Evolutionary conservation across 2,113 vertebrate genomes (phyloP).

Genomic region (Chaetodon trifascialis): DNA sequence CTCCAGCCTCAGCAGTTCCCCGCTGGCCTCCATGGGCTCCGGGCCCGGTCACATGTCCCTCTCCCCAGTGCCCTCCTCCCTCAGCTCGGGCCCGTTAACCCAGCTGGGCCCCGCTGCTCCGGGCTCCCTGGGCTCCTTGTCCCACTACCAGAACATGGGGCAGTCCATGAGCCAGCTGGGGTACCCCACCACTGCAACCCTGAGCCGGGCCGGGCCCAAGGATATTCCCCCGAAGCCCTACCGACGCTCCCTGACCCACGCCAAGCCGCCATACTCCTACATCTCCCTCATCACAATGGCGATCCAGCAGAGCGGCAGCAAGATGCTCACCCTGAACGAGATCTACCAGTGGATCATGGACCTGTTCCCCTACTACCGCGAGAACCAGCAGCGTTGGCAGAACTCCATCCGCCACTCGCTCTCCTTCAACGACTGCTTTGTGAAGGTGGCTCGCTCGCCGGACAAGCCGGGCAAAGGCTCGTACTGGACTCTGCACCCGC

Average conservation of each 20-base stretch:
- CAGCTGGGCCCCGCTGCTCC: conserved; percentile 83
- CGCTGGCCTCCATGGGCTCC: conserved; percentile 80
- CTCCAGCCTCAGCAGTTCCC: conserved; percentile 80
- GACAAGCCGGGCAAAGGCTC: conserved; percentile 94
- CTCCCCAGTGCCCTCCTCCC: conserved; percentile 83
- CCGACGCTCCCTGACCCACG: conserved; percentile 90
- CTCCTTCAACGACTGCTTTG: conserved; percentile 95
- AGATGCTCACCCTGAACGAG: conserved; percentile 94
- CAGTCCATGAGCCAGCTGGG: conserved; percentile 87
- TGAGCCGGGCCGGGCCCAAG: conserved; percentile 85
- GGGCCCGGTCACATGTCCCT: conserved; percentile 85
- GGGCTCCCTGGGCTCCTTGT: conserved; percentile 78
- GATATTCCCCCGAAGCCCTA: conserved; percentile 88
- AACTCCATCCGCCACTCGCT: conserved; percentile 95
- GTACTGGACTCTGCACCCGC: conserved; percentile 93
- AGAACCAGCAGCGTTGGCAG: conserved; percentile 95
- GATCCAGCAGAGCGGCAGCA: conserved; percentile 92
- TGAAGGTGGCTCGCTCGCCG: conserved; percentile 91
- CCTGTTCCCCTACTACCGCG: conserved; percentile 93
- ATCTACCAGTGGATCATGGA: conserved; percentile 99
- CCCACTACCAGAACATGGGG: conserved; percentile 86
- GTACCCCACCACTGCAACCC: conserved; percentile 76
- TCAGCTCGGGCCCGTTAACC: conserved; percentile 82
- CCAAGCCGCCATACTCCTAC: conserved; percentile 93
- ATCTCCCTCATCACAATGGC: conserved; percentile 97